Evolutionary conservation across 92 coral and sea anemone species (phyloP), one percentile per base, ranked within the genome.

Genomic region (Parazoanthus atlanticus): DNA sequence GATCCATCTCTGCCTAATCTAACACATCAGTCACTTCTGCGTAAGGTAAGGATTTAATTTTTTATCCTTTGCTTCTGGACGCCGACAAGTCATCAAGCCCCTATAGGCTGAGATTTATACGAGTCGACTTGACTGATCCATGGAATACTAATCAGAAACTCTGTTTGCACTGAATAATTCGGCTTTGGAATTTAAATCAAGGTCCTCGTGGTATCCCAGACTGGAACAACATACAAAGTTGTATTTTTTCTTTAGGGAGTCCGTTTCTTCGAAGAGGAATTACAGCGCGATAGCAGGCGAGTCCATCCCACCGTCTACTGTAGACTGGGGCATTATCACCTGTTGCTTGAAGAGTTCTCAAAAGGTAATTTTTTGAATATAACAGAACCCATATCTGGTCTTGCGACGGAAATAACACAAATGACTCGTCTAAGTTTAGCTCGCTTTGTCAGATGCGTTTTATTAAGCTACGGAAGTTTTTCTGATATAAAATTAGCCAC

Each of bases 271-370:
- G 99, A 97, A 91, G 94, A 91, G 67, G 97, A 93, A 47, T 82
- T 97, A 15, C 93, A 92, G 65, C 91, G 91, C 34, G 94, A 95
- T 67, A 94, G 99, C 76, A 94, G 90, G 36, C 80, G 91, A 30
- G 93, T 88, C 3, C 93, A 95, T 90, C 97, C 98, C 65, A 94
- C 96, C 13, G 90, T 96, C 61, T 97, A 90, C 86, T 91, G 98
- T 88, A 95, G 94, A 96, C 94, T 97, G 74, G 99, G 99, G 47
- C 99, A 97, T 84, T 91, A 95, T 93, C 98, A 95, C 93, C 92
- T 97, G 91, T 93, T 97, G 92, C 95, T 96, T 30, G 99, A 97
- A 82, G 99, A 95, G 91, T 91, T 95, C 74, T 95, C 96, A 17
- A 97, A 97, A 93, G 99, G 99, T 97, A 88, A 65, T 58, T 46